Evolutionary conservation across 2,888 invertebrate genomes (phyloP), one percentile per base, ranked within the genome.

Genomic region (Stictocephala bisonia): DNA sequence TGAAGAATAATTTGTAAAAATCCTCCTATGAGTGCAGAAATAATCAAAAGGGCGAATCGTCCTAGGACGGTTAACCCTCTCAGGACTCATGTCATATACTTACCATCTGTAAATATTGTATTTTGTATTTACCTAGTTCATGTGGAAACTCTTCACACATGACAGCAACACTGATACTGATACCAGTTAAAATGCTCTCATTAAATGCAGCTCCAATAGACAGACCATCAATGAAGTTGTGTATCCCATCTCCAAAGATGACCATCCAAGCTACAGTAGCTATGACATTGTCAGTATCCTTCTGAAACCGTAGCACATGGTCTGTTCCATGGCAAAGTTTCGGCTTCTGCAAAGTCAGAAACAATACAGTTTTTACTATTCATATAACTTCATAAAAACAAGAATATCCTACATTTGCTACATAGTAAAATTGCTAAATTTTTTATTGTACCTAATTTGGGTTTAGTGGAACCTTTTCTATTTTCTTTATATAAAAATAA

Each of bases 121-220:
- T 64, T 18, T 20, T 20, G n/a, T n/a, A 58, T 82, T 78, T 77
- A 85, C 87, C 93, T 26, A 93, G 85, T 83, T 93, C 93, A 81
- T 93, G 93, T 0, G 93, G 93, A 40, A 93, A 84, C 81, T 93
- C 93, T 80, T 93, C 93, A 79, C 92, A 93, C 76, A 93, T 87
- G 0, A 93, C 92, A n/a, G 93, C 93, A 35, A 93, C 86, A 1
- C 92, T 89, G 9, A 93, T 93, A 51, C 92, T 91, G 74, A 93
- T 86, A 2, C 93, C 93, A 0, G 91, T 90, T 0, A 91, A 89
- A 7, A 91, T 87, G 79, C 90, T 90, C 64, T 87, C 88, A 73
- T 90, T 90, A 82, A 92, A 93, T 0, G 93, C 92, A 6, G 92
- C 92, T 2, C 93, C 93, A 75, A 93, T 93, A 0, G 93, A 93